These are phyloP conservation scores for Drosophila kanapiae DNA, from an alignment of 1,140 invertebrate species.

Conservation along the genomic window DNA sequence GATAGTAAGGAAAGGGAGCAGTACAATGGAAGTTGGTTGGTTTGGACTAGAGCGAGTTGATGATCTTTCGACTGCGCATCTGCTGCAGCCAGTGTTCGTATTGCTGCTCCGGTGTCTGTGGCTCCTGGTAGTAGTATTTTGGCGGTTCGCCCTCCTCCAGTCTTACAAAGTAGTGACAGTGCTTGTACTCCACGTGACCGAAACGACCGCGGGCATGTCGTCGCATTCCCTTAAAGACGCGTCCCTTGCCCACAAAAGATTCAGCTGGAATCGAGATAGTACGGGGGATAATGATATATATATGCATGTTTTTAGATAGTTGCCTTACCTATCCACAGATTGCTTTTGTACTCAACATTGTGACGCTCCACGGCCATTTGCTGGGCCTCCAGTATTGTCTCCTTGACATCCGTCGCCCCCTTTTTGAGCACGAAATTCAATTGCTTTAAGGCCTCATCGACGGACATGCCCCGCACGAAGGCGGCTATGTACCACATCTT, in stretches of 20 bases:
- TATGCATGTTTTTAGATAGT: no score
- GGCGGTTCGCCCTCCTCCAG: slow-evolving; percentile 97
- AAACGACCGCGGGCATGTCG: slow-evolving; percentile 91
- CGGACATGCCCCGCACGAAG: slow-evolving; percentile 94
- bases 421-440: slow-evolving; percentile 93
- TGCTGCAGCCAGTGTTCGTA: slow-evolving; percentile 90
- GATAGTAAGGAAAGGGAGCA: slow-evolving; percentile 11
- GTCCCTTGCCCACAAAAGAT: slow-evolving; percentile 92
- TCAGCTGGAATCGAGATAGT: slow-evolving; percentile 89
- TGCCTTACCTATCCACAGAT: slow-evolving; percentile 96
- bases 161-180: slow-evolving; percentile 95
- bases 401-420: slow-evolving; percentile 92
- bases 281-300: background rate
- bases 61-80: slow-evolving; percentile 90
- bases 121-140: slow-evolving; percentile 90
- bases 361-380: slow-evolving; percentile 94
- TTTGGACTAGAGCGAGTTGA: slow-evolving; percentile 88
- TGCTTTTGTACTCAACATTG: slow-evolving; percentile 97
- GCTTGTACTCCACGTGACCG: slow-evolving; percentile 91
- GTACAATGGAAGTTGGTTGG: slow-evolving; percentile 2
- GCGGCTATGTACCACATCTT: slow-evolving; percentile 97
- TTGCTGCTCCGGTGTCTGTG: slow-evolving; percentile 90
- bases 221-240: slow-evolving; percentile 92
- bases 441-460: slow-evolving; percentile 97
- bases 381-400: slow-evolving; percentile 95